Conservation (phyloP, 2,888 invertebrate genomes). For the Noctuana brunneofusca region DNA sequence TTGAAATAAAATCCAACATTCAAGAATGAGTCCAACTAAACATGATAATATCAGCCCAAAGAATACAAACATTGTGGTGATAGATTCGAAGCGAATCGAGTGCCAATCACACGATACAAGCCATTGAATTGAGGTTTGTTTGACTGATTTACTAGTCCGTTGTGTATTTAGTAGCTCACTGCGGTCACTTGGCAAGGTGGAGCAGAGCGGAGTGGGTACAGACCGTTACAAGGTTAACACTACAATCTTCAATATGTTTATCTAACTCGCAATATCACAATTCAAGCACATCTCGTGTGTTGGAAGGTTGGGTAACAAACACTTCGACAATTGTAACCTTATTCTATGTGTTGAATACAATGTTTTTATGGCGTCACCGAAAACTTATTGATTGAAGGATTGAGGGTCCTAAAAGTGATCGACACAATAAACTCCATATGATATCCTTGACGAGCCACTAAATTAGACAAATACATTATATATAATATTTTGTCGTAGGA, state of each 20-base stretch:
- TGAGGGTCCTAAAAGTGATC: too few relatives aligned
- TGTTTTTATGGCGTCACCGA: too few relatives aligned
- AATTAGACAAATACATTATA: too few relatives aligned
- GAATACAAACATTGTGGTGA: background rate
- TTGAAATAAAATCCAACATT: too few relatives aligned
- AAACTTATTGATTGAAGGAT: too few relatives aligned
- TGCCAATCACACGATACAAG: background rate
- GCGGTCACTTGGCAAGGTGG: background rate
- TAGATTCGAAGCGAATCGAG: background rate
- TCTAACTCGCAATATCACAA: background rate
- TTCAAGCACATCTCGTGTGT: background rate
- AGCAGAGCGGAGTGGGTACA: background rate
- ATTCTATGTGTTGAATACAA: too few relatives aligned
- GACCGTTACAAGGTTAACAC: background rate
- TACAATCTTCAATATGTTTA: background rate
- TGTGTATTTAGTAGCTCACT: background rate
- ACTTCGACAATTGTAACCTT: too few relatives aligned
- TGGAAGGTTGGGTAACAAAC: background rate
- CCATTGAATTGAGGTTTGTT: constrained; percentile 3
- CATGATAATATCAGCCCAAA: background rate
- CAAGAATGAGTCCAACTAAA: background rate
- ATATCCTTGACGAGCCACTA: too few relatives aligned
- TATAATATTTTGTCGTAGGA: too few relatives aligned
- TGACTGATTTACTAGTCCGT: constrained; percentile 6
- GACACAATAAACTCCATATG: too few relatives aligned